phyloP scores from a whole-genome alignment of 2,797 vertebrate species.

The Varecia variegata region DNA sequence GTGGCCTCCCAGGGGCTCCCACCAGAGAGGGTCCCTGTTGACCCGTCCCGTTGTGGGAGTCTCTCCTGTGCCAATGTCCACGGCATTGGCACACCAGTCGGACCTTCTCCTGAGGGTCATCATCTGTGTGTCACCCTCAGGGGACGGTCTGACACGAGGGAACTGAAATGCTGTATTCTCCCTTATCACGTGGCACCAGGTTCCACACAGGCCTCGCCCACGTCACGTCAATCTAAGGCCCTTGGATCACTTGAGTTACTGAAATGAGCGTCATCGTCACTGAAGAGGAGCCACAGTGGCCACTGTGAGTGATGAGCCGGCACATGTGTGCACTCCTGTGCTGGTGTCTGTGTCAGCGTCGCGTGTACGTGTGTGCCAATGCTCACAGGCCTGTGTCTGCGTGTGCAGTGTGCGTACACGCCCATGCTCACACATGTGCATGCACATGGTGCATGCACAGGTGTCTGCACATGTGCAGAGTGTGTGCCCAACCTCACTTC shows the following conservation, averaged over 20 bases:
- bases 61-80: not conserved
- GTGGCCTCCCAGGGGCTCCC: not conserved
- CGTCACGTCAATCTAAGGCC: not conserved
- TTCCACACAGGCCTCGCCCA: not conserved
- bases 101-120: not conserved
- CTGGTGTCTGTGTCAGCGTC: not conserved
- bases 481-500: not conserved
- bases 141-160: not conserved
- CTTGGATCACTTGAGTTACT: not conserved
- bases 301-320: not conserved
- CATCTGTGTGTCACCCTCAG: not conserved
- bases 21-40: not conserved
- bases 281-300: not conserved
- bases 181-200: not conserved
- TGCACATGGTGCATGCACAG: no score
- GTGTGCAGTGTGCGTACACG: not conserved
- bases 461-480: no score
- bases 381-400: not conserved
- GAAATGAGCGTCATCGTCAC: not conserved
- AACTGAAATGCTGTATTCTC: not conserved
- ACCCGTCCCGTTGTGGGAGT: not conserved
- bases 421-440: not conserved
- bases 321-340: fast-evolving
- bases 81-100: fast-evolving
- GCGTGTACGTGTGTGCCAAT: not conserved